Conservation (phyloP, 2,113 vertebrate species). For the Vombatus ursinus region DNA sequence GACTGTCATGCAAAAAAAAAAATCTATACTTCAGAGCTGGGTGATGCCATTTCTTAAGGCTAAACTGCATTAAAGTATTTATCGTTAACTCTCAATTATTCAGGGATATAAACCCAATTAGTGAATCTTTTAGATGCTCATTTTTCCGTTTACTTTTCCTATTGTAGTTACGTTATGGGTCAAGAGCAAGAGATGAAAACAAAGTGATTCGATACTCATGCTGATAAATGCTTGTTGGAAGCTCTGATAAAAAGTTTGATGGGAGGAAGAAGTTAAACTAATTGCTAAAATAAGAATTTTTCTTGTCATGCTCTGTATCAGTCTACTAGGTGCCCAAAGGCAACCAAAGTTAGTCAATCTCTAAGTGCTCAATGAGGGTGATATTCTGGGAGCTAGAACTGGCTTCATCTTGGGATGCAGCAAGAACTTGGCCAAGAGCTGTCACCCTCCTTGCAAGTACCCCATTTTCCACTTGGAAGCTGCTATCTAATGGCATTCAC, state of each 20-base stretch:
- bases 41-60: constrained; percentile 2
- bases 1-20: constrained; percentile 38
- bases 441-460: not conserved
- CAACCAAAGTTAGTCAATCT: not conserved
- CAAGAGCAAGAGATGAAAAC: not conserved
- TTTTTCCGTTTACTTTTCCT: not conserved
- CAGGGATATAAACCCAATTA: not conserved
- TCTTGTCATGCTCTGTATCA: constrained; percentile 12
- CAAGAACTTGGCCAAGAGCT: not conserved
- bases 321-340: not conserved
- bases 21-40: not conserved
- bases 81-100: constrained; percentile 1
- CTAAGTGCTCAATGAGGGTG: not conserved
- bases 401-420: not conserved
- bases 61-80: constrained; percentile 1
- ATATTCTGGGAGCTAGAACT: not conserved
- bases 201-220: not conserved
- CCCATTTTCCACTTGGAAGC: not conserved
- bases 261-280: not conserved
- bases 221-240: not conserved
- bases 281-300: not conserved
- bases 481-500: not conserved
- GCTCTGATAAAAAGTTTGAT: not conserved
- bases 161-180: not conserved
- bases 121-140: not conserved